A percentile compares a stretch with the other conserved stretches of the same genome.
These are phyloP conservation scores for Balaenoptera acutorostrata DNA, from an alignment of 2,113 vertebrate species.

Conservation along the genomic window DNA sequence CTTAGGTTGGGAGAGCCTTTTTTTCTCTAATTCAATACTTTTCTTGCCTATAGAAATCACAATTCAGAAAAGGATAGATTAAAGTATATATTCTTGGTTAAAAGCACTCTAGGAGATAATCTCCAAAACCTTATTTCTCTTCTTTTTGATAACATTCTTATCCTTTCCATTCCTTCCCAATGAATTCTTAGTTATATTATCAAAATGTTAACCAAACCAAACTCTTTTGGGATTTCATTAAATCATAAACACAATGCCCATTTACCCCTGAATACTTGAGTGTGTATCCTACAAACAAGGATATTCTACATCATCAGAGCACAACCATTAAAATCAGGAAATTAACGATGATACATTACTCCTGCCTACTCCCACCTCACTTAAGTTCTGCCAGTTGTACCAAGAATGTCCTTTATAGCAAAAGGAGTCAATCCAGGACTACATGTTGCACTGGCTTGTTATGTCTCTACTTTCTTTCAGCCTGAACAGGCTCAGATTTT, in stretches of 20 bases:
- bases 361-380: background rate
- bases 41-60: slow-evolving; percentile 88
- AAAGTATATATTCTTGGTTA: background rate
- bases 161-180: background rate
- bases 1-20: slow-evolving; percentile 81
- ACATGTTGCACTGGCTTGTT: no score
- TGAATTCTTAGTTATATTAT: background rate
- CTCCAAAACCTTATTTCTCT: background rate
- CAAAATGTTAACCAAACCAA: background rate
- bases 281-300: background rate
- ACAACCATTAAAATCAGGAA: background rate
- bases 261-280: background rate
- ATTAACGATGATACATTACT: fast-evolving
- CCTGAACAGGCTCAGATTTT: background rate
- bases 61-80: background rate
- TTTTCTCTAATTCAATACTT: slow-evolving; percentile 87
- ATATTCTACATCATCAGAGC: background rate
- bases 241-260: background rate
- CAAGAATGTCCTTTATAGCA: background rate
- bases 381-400: background rate
- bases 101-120: background rate
- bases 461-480: background rate
- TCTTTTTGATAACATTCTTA: background rate
- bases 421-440: background rate
- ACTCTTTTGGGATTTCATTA: background rate